Evolutionary conservation across 2,888 invertebrate genomes (phyloP).

Genomic region (Heliconius charithonia): DNA sequence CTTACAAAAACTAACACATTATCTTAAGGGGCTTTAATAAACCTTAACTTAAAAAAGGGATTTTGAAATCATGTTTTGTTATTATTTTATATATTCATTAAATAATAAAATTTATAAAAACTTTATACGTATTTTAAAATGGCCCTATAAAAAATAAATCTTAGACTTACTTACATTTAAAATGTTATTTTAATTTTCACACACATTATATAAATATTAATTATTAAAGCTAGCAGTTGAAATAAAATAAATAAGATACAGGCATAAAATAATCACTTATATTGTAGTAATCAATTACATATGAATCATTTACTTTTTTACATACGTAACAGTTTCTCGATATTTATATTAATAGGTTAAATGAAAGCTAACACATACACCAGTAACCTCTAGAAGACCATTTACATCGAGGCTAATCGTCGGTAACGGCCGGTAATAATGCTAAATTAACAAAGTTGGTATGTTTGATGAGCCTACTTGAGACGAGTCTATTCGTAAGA

Average conservation of each 20-base stretch:
- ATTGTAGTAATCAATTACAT: no score
- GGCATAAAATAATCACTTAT: no score
- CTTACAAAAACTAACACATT: not conserved
- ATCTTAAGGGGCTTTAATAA: not conserved
- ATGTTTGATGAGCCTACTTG: slow-evolving; percentile 33
- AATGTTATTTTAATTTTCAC: no score
- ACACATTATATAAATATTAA: no score
- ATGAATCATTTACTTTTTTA: no score
- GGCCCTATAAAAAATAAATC: no score
- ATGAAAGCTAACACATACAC: slow-evolving; percentile 11
- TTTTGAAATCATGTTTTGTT: not conserved
- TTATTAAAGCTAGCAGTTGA: no score
- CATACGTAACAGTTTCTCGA: not conserved
- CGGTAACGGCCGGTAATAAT: slow-evolving; percentile 57
- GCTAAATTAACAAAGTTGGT: slow-evolving; percentile 48
- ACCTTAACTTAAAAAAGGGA: not conserved
- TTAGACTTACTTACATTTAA: no score
- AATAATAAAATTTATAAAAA: not conserved
- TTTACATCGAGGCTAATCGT: slow-evolving; percentile 67
- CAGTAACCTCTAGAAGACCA: slow-evolving; percentile 46
- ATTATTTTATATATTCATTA: not conserved
- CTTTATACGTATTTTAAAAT: no score
- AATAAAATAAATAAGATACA: no score
- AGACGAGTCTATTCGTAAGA: not conserved
- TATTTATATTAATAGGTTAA: slow-evolving; percentile 46